These are phyloP conservation scores for Noctuana brunneofusca DNA, from an alignment of 2,888 invertebrate genomes.

Conservation along the genomic window DNA sequence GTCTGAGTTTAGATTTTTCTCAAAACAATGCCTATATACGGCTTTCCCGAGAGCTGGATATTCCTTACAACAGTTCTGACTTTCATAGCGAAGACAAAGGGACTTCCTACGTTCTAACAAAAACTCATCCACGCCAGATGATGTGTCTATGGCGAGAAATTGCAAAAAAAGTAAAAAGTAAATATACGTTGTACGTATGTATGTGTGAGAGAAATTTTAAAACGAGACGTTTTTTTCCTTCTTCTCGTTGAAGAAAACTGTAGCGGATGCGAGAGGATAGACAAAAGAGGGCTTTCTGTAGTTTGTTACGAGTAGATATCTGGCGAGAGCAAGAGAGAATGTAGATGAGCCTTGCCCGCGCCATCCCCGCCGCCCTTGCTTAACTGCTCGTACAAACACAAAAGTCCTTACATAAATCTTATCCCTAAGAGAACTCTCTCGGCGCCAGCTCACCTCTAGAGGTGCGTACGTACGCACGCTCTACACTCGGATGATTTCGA, in stretches of 20 bases:
- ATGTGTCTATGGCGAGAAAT: constrained; percentile 81
- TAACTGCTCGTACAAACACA: constrained; percentile 81
- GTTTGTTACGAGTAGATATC: constrained; percentile 75
- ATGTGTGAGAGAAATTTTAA: constrained; percentile 71
- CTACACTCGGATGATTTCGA: constrained; percentile 63
- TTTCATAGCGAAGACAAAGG: constrained; percentile 78
- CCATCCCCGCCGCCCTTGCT: constrained; percentile 57
- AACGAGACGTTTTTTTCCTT: constrained; percentile 70
- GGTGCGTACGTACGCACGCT: constrained; percentile 62
- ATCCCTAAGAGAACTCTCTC: constrained; percentile 67
- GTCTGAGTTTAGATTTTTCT: constrained; percentile 70
- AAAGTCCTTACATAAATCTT: constrained; percentile 83
- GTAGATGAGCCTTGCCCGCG: constrained; percentile 70
- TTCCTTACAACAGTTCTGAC: constrained; percentile 79
- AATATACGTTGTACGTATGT: constrained; percentile 54
- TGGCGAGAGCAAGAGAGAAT: constrained; percentile 70
- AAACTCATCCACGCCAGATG: constrained; percentile 81
- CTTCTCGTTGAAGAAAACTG: constrained; percentile 69
- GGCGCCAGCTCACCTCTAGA: constrained; percentile 67
- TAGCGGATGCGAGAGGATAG: constrained; percentile 73
- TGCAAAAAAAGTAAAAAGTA: constrained; percentile 68
- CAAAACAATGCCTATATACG: constrained; percentile 71
- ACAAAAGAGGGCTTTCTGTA: constrained; percentile 71
- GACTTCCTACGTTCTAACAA: constrained; percentile 78
- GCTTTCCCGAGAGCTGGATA: constrained; percentile 60